Evolutionary conservation across 2,113 vertebrate genomes (phyloP).

Genomic region (Amphiprion ocellaris): DNA sequence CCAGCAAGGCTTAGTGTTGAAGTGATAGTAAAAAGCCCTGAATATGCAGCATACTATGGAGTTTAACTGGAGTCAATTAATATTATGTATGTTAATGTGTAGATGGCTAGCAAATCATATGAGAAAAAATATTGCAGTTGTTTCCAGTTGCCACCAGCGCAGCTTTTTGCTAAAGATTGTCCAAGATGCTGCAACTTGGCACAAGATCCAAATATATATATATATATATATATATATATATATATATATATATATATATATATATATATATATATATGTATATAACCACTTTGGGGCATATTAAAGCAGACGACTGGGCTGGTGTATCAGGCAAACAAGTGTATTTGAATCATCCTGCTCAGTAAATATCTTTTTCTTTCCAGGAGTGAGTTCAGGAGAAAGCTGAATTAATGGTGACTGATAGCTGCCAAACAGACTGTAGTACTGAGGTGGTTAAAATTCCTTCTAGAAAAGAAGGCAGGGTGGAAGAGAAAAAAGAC

Average conservation of each 20-base stretch:
- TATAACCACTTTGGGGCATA: not conserved
- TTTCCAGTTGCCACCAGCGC: too few species aligned
- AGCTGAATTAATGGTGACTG: not conserved
- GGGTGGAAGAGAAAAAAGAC: not conserved
- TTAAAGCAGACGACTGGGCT: not conserved
- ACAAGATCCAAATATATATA: too few species aligned
- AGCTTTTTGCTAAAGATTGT: too few species aligned
- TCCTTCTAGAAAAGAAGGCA: not conserved
- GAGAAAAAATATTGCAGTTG: not conserved
- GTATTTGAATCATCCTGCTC: not conserved
- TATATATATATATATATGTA: not conserved
- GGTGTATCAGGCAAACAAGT: too few species aligned
- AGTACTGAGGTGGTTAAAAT: not conserved
- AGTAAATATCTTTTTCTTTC: not conserved
- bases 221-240: not conserved
- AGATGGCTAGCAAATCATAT: not conserved
- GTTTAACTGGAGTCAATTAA: not conserved
- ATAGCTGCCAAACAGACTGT: constrained; percentile 6
- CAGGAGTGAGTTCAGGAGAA: not conserved
- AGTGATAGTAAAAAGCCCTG: not conserved
- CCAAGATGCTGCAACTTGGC: too few species aligned
- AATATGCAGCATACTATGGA: constrained; percentile 4
- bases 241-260: not conserved
- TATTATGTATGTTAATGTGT: not conserved
- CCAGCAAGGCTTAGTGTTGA: not conserved